Percentiles rank a stretch among this genome's conserved stretches.
phyloP scores from a whole-genome alignment of 1,140 invertebrate species.

The Marisa cornuarietis region DNA sequence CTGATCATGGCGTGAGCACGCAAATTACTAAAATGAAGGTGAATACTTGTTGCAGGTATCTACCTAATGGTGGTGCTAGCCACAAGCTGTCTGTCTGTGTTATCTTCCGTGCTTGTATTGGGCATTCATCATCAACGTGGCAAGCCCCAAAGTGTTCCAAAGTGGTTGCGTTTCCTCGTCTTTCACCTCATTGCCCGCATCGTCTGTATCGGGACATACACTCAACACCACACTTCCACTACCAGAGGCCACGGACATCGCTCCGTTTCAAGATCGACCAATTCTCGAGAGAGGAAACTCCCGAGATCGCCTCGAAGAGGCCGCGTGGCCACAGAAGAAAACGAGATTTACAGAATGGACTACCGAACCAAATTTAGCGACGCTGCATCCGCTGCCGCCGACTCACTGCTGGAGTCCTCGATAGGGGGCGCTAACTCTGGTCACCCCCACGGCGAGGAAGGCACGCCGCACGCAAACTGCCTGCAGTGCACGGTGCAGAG shows the following conservation, averaged over 20 bases:
- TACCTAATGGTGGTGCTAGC: slow-evolving; percentile 58
- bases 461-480: background rate
- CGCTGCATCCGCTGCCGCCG: background rate
- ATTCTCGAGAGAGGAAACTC: background rate
- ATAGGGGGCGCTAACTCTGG: background rate
- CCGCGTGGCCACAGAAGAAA: slow-evolving; percentile 37
- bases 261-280: background rate
- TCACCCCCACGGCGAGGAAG: background rate
- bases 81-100: slow-evolving; percentile 55
- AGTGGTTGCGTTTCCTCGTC: slow-evolving; percentile 19
- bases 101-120: slow-evolving; percentile 55
- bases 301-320: slow-evolving; percentile 17
- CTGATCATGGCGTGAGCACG: too few species aligned
- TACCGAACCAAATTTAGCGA: slow-evolving; percentile 10
- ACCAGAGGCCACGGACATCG: slow-evolving; percentile 6
- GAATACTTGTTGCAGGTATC: slow-evolving; percentile 45
- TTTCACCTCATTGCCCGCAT: slow-evolving; percentile 34
- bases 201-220: slow-evolving; percentile 29
- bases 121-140: slow-evolving; percentile 58
- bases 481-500: background rate
- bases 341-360: slow-evolving; percentile 33
- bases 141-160: slow-evolving; percentile 23
- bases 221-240: slow-evolving; percentile 15
- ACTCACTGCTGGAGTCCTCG: background rate
- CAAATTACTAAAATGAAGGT: too few species aligned